phyloP scores from a whole-genome alignment of 2,113 vertebrate genomes.

The Cygnus buccinator region DNA sequence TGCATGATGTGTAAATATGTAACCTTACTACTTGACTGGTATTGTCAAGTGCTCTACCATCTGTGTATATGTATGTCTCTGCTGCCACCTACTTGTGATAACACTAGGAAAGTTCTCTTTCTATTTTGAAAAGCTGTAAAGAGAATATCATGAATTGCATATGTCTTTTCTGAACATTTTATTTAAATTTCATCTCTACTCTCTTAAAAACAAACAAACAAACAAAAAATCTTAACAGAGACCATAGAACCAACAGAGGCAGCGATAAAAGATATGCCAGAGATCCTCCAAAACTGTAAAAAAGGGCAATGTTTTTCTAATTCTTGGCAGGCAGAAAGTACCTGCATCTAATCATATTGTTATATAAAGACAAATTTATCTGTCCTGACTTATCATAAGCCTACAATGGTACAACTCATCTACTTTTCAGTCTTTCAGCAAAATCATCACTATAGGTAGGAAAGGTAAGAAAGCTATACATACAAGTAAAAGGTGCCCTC shows the following conservation, averaged over 20 bases:
- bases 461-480: background rate
- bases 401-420: background rate
- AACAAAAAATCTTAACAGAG: conserved; percentile 2
- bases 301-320: background rate
- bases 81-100: conserved; percentile 43
- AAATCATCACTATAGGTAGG: background rate
- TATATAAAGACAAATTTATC: background rate
- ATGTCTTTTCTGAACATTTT: background rate
- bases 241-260: background rate
- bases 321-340: background rate
- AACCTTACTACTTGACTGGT: background rate
- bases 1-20: background rate
- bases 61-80: background rate
- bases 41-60: no score
- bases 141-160: background rate
- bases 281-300: conserved; percentile 1
- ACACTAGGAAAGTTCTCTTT: background rate
- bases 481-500: background rate
- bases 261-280: background rate
- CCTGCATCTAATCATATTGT: background rate
- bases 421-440: background rate
- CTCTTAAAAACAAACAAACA: background rate
- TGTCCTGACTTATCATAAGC: background rate
- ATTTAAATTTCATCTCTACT: background rate
- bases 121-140: conserved; percentile 34